These are phyloP conservation scores for Eutrigla gurnardus DNA, from an alignment of 2,797 vertebrate genomes.

Conservation along the genomic window DNA sequence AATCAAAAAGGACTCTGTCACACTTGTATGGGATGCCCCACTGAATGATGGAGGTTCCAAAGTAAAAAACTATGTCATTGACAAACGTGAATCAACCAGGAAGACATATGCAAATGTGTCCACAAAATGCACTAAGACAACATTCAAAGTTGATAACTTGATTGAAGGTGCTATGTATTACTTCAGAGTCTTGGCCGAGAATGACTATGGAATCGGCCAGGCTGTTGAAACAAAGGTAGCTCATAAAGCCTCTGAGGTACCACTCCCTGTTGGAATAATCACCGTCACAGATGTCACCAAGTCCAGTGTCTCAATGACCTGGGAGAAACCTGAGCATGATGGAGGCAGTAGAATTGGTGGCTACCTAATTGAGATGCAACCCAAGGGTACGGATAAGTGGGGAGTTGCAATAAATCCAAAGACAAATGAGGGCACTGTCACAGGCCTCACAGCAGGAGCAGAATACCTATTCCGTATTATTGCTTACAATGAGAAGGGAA, in stretches of 20 bases:
- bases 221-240: constrained; percentile 91
- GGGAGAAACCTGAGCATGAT: constrained; percentile 98
- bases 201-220: constrained; percentile 95
- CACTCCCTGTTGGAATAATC: constrained; percentile 92
- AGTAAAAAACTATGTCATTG: constrained; percentile 96
- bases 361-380: constrained; percentile 97
- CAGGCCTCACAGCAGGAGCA: constrained; percentile 90
- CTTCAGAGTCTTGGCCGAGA: constrained; percentile 99
- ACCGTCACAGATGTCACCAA: constrained; percentile 95
- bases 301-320: constrained; percentile 89
- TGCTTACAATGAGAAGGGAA: constrained; percentile 98
- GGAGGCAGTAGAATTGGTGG: constrained; percentile 97
- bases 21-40: constrained; percentile 94
- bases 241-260: constrained; percentile 95
- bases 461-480: constrained; percentile 95
- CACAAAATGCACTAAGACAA: constrained; percentile 92
- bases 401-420: constrained; percentile 92
- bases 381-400: constrained; percentile 98
- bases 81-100: constrained; percentile 97
- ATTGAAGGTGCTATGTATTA: constrained; percentile 96
- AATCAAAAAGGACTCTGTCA: constrained; percentile 91
- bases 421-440: constrained; percentile 90
- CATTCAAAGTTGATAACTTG: constrained; percentile 95
- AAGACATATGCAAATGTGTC: constrained; percentile 97
- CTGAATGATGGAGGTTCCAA: constrained; percentile 95